Conservation (phyloP, 1,140 invertebrate genomes). For the Drosophila teissieri region DNA sequence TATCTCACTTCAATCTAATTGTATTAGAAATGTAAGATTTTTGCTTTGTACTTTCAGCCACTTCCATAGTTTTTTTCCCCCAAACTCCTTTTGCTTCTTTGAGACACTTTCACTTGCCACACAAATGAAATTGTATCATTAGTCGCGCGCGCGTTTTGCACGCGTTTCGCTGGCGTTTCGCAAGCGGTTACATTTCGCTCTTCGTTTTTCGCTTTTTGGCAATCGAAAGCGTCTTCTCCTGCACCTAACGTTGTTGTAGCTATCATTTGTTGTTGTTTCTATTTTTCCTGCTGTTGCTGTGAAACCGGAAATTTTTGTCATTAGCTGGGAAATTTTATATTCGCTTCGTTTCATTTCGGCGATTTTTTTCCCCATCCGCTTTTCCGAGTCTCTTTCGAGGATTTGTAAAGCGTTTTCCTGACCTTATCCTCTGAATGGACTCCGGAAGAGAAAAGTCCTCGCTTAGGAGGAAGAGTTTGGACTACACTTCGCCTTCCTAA, state of each 20-base stretch:
- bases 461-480: not conserved
- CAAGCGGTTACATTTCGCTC: slow-evolving; percentile 13
- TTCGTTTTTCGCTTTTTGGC: not conserved
- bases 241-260: slow-evolving; percentile 8
- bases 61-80: slow-evolving; percentile 1
- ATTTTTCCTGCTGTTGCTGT: not conserved
- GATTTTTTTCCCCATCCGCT: slow-evolving; percentile 9
- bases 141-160: slow-evolving; percentile 3
- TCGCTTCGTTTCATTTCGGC: slow-evolving; percentile 63
- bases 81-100: not conserved
- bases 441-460: not conserved
- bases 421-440: slow-evolving; percentile 24
- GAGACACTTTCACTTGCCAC: slow-evolving; percentile 24
- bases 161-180: slow-evolving; percentile 16
- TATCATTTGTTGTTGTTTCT: not conserved
- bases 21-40: not conserved
- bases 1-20: not conserved
- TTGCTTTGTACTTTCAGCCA: not conserved
- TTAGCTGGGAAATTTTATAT: slow-evolving; percentile 78
- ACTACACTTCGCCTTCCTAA: too few species aligned
- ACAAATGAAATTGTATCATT: slow-evolving; percentile 21
- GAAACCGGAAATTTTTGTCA: slow-evolving; percentile 77
- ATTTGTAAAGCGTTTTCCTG: slow-evolving; percentile 25
- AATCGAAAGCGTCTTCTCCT: slow-evolving; percentile 12
- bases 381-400: slow-evolving; percentile 9